Conservation (phyloP, 2,113 vertebrate genomes). For the Oreochromis niloticus region DNA sequence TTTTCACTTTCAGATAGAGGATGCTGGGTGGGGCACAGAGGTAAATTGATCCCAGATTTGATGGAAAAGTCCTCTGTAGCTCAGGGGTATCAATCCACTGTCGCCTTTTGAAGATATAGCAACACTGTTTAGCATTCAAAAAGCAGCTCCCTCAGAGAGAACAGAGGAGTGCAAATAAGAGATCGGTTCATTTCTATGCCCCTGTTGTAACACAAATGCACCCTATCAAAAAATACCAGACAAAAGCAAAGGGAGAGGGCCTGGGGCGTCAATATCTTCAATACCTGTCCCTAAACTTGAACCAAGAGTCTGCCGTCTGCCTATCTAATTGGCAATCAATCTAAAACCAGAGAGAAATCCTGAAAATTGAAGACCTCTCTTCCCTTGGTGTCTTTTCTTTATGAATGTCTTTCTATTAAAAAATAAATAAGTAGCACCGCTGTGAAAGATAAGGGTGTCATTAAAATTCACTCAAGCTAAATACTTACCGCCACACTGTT, state of each 20-base stretch:
- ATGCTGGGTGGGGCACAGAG: background rate
- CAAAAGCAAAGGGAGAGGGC: constrained; percentile 41
- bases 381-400: background rate
- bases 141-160: constrained; percentile 24
- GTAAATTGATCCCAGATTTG: constrained; percentile 56
- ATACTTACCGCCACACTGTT: background rate
- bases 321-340: constrained; percentile 55
- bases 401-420: background rate
- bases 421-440: background rate
- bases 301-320: constrained; percentile 1
- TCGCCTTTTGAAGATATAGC: constrained; percentile 47
- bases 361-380: background rate
- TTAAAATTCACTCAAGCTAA: background rate
- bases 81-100: constrained; percentile 49
- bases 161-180: constrained; percentile 55
- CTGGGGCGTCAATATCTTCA: constrained; percentile 50
- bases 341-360: background rate
- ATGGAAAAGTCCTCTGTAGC: constrained; percentile 47
- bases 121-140: constrained; percentile 59
- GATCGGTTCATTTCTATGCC: constrained; percentile 56
- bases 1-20: background rate
- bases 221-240: constrained; percentile 42
- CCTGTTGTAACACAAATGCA: constrained; percentile 39
- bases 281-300: constrained; percentile 49
- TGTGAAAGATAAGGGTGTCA: background rate